Evolutionary conservation across 2,113 vertebrate species (phyloP), one percentile per base, ranked within the genome.

Genomic region (Petromus typicus): DNA sequence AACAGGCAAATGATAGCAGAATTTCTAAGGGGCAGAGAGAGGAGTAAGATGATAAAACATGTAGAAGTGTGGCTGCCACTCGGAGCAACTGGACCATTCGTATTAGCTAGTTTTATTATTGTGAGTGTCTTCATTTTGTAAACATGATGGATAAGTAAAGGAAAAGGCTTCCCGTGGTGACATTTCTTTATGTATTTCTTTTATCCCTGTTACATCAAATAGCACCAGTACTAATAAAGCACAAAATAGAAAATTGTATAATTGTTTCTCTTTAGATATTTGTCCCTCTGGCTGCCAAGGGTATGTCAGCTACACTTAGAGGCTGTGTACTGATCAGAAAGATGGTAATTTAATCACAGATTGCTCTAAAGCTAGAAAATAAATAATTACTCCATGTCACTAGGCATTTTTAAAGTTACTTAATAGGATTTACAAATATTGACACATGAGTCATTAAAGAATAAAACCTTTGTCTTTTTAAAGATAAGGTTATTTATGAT

Each of bases 351-450:
- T 94, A 86, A 94, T 90, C 75, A 86, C 63, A 93, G 48, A 79
- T 75, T 64, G 27, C 66, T 48, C 51, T 79, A 67, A 54, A 85
- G 51, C 86, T 92, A 56, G 54, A 95, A 95, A 96, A 86, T 86
- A 95, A 95, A 90, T 86, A 91, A 95, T 96, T 94, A 89, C 86
- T 86, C n/a, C 57, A 13, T 82, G 69, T 87, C 94, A 81, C 25
- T 76, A 84, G 54, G 32, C 64, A 95, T 96, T 96, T 95, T 91
- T 20, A 88, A 95, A 94, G 87, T 85, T 59, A 61, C 83, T 94
- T 96, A 93, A 84, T 76, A 83, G n/a, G 64, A 91, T 91, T 97
- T 95, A 94, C 45, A 81, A 95, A 89, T 96, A 97, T 73, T 91
- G 95, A 90, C 79, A 91, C n/a, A 32, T 40, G 80, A 66, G 18